Evolutionary conservation across 2,888 invertebrate species (phyloP), one percentile per base, ranked within the genome.

Genomic region (Rhagonycha fulva): DNA sequence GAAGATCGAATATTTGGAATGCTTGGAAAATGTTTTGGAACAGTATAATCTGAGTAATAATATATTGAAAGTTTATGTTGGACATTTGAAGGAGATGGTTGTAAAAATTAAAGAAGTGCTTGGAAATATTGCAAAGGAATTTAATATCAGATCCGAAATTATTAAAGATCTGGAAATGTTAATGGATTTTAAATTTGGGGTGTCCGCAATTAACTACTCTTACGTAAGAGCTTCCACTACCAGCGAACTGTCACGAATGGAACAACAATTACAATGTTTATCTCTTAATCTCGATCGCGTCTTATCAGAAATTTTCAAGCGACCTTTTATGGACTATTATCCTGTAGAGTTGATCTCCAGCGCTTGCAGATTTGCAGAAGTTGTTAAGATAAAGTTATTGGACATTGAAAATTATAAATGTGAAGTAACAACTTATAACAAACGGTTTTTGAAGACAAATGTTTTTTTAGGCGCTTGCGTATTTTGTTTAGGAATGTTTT

Each of bases 11-110:
- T 75, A 75, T 26, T 19, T 75, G 10, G 4, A 12, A 12, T 62
- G 32, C 7, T 71, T 75, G 14, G 75, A 75, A 24, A 63, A 19
- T 9, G 69, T 75, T 12, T 60, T 75, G 3, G 71, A 75, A 12
- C 67, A 28, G 12, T n/a, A 68, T 26, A 12, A 71, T 26, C 47
- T 71, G 32, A 75, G 71, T 62, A 32, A 30, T 28, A 69, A 72
- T 75, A 72, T 75, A n/a, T 12, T 70, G 12, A 68, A 1, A 11
- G 14, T 14, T 62, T 73, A 62, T 14, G 10, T 9, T 11, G 30
- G 62, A 14, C 23, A 62, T 47, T 10, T 28, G 23, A 19, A 47
- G 4, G 12, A 11, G 1, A 62, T 74, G 23, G 14, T 12, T 5
- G 12, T 12, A 9, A 24, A 63, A 9, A 10, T 69, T 9, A 14